Conservation (phyloP, 1,140 invertebrate genomes). For the Micrasema longulum region DNA sequence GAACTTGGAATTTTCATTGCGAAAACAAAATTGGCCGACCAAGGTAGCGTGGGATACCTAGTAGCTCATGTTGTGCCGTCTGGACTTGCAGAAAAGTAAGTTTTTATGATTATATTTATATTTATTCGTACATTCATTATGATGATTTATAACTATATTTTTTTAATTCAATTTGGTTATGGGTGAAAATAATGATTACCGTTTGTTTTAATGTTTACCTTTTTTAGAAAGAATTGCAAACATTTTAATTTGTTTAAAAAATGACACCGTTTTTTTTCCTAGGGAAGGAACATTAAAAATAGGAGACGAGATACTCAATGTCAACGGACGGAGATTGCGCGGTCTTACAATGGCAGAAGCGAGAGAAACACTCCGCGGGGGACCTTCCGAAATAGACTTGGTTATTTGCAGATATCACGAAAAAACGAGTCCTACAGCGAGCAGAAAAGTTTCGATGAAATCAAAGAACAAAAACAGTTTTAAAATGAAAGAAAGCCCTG, state of each 20-base stretch:
- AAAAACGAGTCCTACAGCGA: slow-evolving; percentile 56
- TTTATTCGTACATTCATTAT: too few relatives aligned
- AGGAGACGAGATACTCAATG: slow-evolving; percentile 87
- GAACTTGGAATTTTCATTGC: slow-evolving; percentile 89
- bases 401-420: slow-evolving; percentile 71
- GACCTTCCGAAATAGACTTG: slow-evolving; percentile 79
- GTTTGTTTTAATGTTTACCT: too few relatives aligned
- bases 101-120: slow-evolving; percentile 46
- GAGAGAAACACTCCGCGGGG: slow-evolving; percentile 74
- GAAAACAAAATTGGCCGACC: slow-evolving; percentile 75
- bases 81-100: slow-evolving; percentile 82
- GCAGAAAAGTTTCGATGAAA: slow-evolving; percentile 59
- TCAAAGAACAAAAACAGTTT: slow-evolving; percentile 53
- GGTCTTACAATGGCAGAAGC: slow-evolving; percentile 83
- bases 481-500: slow-evolving; percentile 74
- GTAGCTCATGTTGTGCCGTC: slow-evolving; percentile 86
- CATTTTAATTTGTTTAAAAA: too few relatives aligned
- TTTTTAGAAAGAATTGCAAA: too few relatives aligned
- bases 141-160: too few relatives aligned
- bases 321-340: slow-evolving; percentile 81
- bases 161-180: too few relatives aligned
- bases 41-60: slow-evolving; percentile 80
- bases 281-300: slow-evolving; percentile 81
- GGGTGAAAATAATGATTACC: too few relatives aligned
- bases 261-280: too few relatives aligned